Conservation (phyloP, 2,888 invertebrate species). For the Labia minor region DNA sequence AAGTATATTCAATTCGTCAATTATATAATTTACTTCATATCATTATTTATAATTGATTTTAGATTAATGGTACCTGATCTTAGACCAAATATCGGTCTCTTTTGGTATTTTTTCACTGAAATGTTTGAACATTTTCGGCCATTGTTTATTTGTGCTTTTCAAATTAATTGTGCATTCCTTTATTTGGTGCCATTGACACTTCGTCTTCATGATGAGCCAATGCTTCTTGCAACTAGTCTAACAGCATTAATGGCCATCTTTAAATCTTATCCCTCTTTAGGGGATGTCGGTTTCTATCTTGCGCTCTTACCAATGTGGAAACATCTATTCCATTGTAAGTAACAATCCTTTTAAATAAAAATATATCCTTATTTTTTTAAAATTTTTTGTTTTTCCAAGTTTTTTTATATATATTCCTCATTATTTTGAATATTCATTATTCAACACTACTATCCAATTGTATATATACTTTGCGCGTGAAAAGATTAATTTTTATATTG, state of each 20-base stretch:
- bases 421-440: neutral
- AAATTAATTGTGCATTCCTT: conserved; percentile 85
- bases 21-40: neutral
- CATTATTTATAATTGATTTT: conserved; percentile 20
- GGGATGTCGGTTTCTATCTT: conserved; percentile 87
- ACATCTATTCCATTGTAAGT: conserved; percentile 76
- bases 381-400: no score
- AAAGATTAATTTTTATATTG: no score
- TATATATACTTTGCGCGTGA: no score
- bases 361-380: no score
- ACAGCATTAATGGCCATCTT: conserved; percentile 80
- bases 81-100: conserved; percentile 92
- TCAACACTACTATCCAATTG: no score
- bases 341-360: neutral
- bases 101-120: conserved; percentile 99
- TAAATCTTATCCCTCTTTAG: conserved; percentile 92
- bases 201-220: conserved; percentile 65
- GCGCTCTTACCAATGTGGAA: conserved; percentile 85
- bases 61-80: conserved; percentile 86
- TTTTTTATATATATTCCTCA: conserved; percentile 16
- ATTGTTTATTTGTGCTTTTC: conserved; percentile 92
- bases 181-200: conserved; percentile 82
- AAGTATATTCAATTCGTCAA: conserved; percentile 42
- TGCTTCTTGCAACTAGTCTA: conserved; percentile 66
- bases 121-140: conserved; percentile 98